Evolutionary conservation across 2,888 invertebrate species (phyloP).

Genomic region (Drosophila trichaetosa): DNA sequence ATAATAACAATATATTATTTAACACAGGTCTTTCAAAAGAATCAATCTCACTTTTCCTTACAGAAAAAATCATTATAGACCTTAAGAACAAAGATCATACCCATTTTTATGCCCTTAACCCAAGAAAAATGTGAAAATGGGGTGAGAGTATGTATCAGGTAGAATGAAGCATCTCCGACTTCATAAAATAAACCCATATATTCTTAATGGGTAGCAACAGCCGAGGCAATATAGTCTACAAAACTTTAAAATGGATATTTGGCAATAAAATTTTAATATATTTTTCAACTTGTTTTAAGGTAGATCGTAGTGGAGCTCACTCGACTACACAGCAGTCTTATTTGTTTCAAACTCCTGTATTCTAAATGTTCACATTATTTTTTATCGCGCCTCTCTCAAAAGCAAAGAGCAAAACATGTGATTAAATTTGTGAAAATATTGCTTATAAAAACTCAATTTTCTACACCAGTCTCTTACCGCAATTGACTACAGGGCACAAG

Average conservation of each 20-base stretch:
- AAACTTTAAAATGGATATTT: background rate
- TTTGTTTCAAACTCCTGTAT: background rate
- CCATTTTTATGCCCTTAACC: background rate
- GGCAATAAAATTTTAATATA: background rate
- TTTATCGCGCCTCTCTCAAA: background rate
- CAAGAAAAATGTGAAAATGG: background rate
- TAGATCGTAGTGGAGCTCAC: background rate
- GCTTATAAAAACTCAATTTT: conserved; percentile 25
- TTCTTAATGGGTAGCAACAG: background rate
- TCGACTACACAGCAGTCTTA: background rate
- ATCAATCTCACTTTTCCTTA: background rate
- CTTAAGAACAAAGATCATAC: background rate
- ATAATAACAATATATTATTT: background rate
- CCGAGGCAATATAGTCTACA: background rate
- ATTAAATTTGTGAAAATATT: conserved; percentile 1
- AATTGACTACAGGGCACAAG: conserved; percentile 13
- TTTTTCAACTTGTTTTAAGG: background rate
- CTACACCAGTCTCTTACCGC: conserved; percentile 7
- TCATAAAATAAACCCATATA: background rate
- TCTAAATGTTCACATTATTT: background rate
- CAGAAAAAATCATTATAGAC: background rate
- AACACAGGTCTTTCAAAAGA: background rate
- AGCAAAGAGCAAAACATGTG: background rate
- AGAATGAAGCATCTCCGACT: background rate
- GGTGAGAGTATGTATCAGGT: background rate